Evolutionary conservation across 2,888 invertebrate species (phyloP), one percentile per base, ranked within the genome.

Genomic region (Neria commutata): DNA sequence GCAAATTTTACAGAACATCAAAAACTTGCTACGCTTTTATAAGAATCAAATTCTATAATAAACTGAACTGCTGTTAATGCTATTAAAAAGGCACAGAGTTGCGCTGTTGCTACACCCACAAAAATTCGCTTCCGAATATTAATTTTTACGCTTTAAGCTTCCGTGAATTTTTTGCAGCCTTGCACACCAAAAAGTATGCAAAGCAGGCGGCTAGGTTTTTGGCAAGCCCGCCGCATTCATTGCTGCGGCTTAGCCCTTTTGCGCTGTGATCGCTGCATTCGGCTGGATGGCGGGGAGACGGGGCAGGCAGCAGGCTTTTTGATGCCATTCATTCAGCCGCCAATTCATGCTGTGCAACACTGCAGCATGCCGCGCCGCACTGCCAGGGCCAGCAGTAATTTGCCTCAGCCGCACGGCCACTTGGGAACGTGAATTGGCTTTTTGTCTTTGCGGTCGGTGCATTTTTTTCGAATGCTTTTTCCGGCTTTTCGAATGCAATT

Each of bases 251-350:
- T n/a, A n/a, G n/a, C n/a, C n/a, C n/a, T n/a, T n/a, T n/a, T n/a
- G n/a, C n/a, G n/a, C n/a, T n/a, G n/a, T n/a, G n/a, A n/a, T n/a
- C n/a, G n/a, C n/a, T n/a, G n/a, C n/a, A n/a, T n/a, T n/a, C n/a
- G n/a, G n/a, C n/a, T n/a, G n/a, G n/a, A n/a, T n/a, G n/a, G n/a
- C n/a, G n/a, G n/a, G n/a, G n/a, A n/a, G n/a, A n/a, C n/a, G n/a
- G n/a, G n/a, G n/a, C n/a, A 4, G n/a, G 6, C 25, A 47, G n/a
- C 37, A 37, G 6, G 29, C n/a, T n/a, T 51, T 51, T 37, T 51
- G 51, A 51, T 51, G 51, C 19, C 26, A 42, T 45, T 53, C 53
- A 53, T 45, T 53, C 45, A 24, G 34, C 33, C 50, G 29, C 45
- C 42, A 53, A 53, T 53, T 53, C 53, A 53, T 11, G 19, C 25